Evolutionary conservation across 2,113 vertebrate genomes (phyloP).

Genomic region (Aepyceros melampus): DNA sequence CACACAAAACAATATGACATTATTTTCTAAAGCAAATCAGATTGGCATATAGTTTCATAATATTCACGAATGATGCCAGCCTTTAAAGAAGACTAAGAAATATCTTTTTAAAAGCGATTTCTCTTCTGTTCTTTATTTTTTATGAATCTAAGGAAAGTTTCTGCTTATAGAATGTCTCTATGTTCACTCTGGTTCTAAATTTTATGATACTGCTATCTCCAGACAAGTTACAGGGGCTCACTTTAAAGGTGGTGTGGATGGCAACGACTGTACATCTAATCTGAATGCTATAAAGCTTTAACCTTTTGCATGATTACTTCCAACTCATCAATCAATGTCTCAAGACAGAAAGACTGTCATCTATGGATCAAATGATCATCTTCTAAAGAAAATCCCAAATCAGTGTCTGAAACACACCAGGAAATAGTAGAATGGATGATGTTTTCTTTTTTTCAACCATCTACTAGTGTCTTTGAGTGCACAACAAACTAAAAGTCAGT

Average conservation of each 20-base stretch:
- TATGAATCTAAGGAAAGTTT: not conserved
- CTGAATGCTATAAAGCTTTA: not conserved
- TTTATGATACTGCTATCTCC: not conserved
- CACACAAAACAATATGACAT: not conserved
- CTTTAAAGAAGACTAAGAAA: not conserved
- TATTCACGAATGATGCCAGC: not conserved
- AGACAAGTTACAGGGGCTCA: not conserved
- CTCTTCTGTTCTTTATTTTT: not conserved
- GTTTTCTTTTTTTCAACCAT: not conserved
- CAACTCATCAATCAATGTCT: not conserved
- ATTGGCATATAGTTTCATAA: not conserved
- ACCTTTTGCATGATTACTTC: not conserved
- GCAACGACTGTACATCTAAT: not conserved
- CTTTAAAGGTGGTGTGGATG: not conserved
- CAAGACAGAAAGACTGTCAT: not conserved
- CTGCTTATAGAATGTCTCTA: not conserved
- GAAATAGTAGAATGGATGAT: not conserved
- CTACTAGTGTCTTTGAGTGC: not conserved
- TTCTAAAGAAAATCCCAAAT: not conserved
- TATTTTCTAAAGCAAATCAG: not conserved
- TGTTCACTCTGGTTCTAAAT: not conserved
- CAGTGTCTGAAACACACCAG: not conserved
- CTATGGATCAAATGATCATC: not conserved
- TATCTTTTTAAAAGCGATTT: not conserved
- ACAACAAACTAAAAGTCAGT: not conserved